A percentile compares a stretch with the other conserved stretches of the same genome.
Evolutionary conservation across 1,140 invertebrate species (phyloP).

Genomic region (Aphelenchoides fujianensis): DNA sequence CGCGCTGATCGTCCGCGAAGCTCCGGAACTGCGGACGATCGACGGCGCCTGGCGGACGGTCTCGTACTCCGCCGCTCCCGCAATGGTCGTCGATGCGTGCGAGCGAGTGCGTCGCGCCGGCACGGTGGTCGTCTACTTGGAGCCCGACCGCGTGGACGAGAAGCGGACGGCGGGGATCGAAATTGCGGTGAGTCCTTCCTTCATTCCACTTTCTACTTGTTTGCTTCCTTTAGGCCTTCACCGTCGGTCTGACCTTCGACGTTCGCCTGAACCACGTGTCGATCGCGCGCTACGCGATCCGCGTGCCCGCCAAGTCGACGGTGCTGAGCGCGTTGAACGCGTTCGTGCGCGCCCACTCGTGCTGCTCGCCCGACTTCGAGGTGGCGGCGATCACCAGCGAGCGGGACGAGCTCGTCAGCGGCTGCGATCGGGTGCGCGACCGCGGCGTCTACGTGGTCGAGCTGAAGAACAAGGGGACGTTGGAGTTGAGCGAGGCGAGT

Average conservation of each 20-base stretch:
- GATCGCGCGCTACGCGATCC: background rate
- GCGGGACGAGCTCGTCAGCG: background rate
- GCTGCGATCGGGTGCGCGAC: background rate
- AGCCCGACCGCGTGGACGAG: background rate
- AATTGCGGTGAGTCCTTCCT: background rate
- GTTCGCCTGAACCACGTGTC: background rate
- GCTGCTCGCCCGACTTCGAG: conserved; percentile 7
- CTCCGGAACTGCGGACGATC: background rate
- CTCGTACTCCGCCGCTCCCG: background rate
- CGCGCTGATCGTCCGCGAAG: background rate
- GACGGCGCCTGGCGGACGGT: background rate
- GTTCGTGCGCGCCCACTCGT: conserved; percentile 2
- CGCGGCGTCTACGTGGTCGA: background rate
- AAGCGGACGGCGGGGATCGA: background rate
- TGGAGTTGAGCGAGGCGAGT: background rate
- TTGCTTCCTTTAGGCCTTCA: background rate
- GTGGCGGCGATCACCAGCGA: background rate
- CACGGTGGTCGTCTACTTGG: background rate
- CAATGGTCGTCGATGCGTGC: background rate
- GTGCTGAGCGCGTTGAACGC: background rate
- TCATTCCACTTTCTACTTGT: background rate
- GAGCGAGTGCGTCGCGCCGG: background rate
- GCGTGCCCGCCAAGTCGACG: background rate
- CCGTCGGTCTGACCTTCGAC: background rate
- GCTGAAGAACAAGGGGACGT: background rate